Percentiles rank a stretch among this genome's conserved stretches.
phyloP scores from a whole-genome alignment of 2,888 invertebrate genomes.

The Neuroscelio doddi region DNA sequence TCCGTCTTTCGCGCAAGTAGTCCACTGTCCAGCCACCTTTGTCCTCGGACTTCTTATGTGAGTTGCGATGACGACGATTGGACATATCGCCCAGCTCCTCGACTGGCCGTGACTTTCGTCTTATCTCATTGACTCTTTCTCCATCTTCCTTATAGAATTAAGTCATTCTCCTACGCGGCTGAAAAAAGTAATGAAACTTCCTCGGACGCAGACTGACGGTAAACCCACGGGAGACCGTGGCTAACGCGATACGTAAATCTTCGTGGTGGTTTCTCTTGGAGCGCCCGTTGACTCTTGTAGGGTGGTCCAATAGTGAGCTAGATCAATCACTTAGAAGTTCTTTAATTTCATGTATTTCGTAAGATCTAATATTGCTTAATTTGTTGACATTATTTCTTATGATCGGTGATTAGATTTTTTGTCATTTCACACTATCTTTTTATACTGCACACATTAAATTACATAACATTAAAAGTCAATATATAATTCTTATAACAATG shows the following conservation, averaged over 20 bases:
- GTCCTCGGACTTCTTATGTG: conserved; percentile 17
- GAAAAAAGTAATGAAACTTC: conserved; percentile 59
- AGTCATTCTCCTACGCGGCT: conserved; percentile 51
- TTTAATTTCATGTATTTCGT: no score
- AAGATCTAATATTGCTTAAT: no score
- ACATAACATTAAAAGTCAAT: no score
- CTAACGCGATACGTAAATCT: conserved; percentile 46
- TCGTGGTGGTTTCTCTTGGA: conserved; percentile 34
- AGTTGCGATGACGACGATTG: conserved; percentile 6
- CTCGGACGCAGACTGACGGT: conserved; percentile 27
- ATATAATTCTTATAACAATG: no score
- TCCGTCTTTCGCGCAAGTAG: conserved; percentile 16
- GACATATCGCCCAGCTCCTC: not conserved
- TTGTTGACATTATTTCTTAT: no score
- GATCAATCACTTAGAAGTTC: conserved; percentile 22
- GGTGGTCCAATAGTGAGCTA: conserved; percentile 42
- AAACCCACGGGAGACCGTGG: conserved; percentile 43
- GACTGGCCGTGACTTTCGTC: not conserved
- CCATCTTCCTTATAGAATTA: conserved; percentile 44
- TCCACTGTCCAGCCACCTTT: conserved; percentile 23
- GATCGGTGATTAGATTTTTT: not conserved
- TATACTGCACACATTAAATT: no score
- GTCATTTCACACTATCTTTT: no score
- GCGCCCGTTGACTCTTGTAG: conserved; percentile 11
- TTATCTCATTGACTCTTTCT: conserved; percentile 12